phyloP scores from a whole-genome alignment of 2,797 vertebrate species.

The Halcyon smyrnensis region DNA sequence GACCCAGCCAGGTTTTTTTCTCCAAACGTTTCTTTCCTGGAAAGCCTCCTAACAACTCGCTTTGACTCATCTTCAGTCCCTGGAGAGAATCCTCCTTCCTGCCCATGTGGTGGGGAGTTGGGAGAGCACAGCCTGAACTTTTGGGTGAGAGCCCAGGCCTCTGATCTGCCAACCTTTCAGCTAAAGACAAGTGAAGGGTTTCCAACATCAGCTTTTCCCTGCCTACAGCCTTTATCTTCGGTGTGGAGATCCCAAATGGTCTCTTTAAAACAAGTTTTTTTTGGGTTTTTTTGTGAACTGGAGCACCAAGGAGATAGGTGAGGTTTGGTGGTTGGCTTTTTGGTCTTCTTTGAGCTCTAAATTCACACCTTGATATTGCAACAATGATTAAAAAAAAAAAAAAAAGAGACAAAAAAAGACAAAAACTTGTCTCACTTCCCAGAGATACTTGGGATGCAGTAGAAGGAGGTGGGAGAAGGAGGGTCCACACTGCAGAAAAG shows the following conservation, averaged over 20 bases:
- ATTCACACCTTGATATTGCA: neutral
- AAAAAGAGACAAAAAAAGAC: neutral
- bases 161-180: neutral
- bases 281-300: neutral
- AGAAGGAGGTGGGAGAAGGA: neutral
- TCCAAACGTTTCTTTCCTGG: constrained; percentile 31
- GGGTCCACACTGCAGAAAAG: neutral
- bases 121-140: constrained; percentile 35
- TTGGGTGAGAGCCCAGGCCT: constrained; percentile 1
- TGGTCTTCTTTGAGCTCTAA: rapidly evolving
- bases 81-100: constrained; percentile 26
- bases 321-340: neutral
- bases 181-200: neutral
- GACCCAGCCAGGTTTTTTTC: neutral
- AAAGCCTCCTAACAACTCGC: neutral
- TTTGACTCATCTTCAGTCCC: neutral
- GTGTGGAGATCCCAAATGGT: neutral
- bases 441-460: neutral
- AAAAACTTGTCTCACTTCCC: neutral
- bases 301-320: neutral
- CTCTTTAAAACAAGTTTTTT: neutral
- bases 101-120: neutral
- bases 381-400: neutral
- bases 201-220: neutral
- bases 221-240: neutral